These are phyloP conservation scores for Hypercompe scribonia DNA, from an alignment of 2,888 invertebrate species.

Conservation along the genomic window DNA sequence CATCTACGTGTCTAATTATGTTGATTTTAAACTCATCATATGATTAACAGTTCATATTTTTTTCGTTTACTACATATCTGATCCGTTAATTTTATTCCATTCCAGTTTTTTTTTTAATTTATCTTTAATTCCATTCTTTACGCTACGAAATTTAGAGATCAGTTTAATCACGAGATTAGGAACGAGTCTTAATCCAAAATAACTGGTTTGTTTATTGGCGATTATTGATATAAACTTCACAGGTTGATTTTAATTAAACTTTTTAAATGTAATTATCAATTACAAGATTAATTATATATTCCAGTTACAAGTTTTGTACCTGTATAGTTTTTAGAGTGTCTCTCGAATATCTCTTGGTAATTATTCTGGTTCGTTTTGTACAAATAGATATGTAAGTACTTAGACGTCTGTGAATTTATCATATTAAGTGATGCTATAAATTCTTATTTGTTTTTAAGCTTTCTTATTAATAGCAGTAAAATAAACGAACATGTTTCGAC, in stretches of 20 bases:
- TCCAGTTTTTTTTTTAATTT: neutral
- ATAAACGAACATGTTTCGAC: neutral
- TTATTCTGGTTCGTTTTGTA: constrained; percentile 4
- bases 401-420: constrained; percentile 1
- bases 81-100: neutral
- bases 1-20: neutral
- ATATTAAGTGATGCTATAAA: constrained; percentile 3
- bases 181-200: constrained; percentile 25
- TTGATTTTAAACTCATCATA: neutral
- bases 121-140: neutral
- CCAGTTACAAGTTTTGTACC: neutral
- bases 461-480: neutral
- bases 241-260: constrained; percentile 30
- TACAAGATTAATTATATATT: constrained; percentile 25
- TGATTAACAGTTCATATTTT: neutral
- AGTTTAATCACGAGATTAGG: constrained; percentile 40
- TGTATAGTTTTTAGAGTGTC: neutral
- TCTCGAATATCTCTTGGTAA: constrained; percentile 18
- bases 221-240: constrained; percentile 45
- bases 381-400: neutral
- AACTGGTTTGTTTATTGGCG: constrained; percentile 33
- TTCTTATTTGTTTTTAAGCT: neutral
- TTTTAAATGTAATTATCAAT: constrained; percentile 39
- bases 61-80: neutral
- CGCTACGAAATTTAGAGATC: constrained; percentile 29